phyloP scores from a whole-genome alignment of 2,888 invertebrate genomes.

The Agapostemon virescens region DNA sequence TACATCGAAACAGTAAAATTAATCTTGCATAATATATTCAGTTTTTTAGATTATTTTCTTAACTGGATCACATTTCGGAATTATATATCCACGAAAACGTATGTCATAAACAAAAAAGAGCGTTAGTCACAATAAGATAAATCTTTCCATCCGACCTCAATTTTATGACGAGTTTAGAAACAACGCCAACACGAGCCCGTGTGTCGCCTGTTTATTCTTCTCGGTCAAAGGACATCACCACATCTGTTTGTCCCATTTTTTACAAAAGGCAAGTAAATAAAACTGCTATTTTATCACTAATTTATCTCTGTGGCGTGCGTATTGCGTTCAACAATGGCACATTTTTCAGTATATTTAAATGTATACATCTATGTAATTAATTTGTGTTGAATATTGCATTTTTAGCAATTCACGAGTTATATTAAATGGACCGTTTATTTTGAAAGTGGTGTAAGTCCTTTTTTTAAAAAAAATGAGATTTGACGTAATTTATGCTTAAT shows the following conservation, averaged over 20 bases:
- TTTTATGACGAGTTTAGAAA: not conserved
- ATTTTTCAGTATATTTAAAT: not conserved
- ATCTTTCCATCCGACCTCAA: not conserved
- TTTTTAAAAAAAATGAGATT: too few species aligned
- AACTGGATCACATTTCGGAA: not conserved
- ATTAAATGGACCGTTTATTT: too few species aligned
- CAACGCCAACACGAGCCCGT: not conserved
- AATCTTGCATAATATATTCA: too few species aligned
- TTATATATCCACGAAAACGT: not conserved
- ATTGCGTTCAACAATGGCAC: not conserved
- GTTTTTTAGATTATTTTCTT: not conserved
- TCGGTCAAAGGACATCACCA: not conserved
- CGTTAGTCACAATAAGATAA: not conserved
- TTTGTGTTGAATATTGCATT: too few species aligned
- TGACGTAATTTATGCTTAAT: too few species aligned
- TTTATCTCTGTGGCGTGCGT: not conserved
- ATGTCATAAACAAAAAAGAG: not conserved
- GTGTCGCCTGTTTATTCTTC: not conserved
- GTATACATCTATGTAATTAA: not conserved
- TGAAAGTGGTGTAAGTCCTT: too few species aligned
- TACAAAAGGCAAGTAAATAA: not conserved
- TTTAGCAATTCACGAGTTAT: too few species aligned
- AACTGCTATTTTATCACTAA: not conserved
- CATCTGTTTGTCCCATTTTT: not conserved
- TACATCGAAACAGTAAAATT: too few species aligned